phyloP scores from a whole-genome alignment of 2,113 vertebrate genomes.

The Oryzias woworae region DNA sequence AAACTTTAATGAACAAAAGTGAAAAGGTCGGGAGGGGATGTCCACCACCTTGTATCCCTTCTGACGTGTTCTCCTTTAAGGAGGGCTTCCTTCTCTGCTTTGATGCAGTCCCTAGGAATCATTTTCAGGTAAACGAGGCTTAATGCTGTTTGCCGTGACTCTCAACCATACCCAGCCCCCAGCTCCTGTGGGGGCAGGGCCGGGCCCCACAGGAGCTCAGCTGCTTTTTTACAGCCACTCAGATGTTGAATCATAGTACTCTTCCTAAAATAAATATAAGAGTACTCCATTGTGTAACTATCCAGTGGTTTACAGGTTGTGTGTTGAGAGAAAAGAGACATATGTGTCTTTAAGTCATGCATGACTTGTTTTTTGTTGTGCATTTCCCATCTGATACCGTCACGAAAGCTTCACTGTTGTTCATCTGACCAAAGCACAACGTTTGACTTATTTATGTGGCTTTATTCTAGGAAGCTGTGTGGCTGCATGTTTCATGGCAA shows the following conservation, averaged over 20 bases:
- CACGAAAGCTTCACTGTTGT: slow-evolving; percentile 24
- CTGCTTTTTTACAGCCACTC: slow-evolving; percentile 49
- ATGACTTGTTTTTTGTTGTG: slow-evolving; percentile 24
- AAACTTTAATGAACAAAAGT: slow-evolving; percentile 37
- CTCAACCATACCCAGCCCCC: background rate
- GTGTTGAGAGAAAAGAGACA: slow-evolving; percentile 16
- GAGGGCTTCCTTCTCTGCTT: slow-evolving; percentile 20
- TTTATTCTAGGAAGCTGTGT: slow-evolving; percentile 9
- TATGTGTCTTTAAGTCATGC: slow-evolving; percentile 20
- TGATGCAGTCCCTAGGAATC: slow-evolving; percentile 13
- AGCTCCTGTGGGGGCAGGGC: too few species aligned
- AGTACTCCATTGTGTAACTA: slow-evolving; percentile 37
- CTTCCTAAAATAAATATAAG: slow-evolving; percentile 55
- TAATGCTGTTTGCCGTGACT: background rate
- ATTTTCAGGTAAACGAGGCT: slow-evolving; percentile 23
- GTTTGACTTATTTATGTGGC: slow-evolving; percentile 56
- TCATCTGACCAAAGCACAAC: slow-evolving; percentile 18
- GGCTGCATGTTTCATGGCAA: slow-evolving; percentile 13
- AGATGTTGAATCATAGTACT: slow-evolving; percentile 53
- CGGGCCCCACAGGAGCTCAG: slow-evolving; percentile 19
- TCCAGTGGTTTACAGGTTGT: slow-evolving; percentile 10
- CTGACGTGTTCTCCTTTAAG: slow-evolving; percentile 48
- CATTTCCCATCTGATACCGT: slow-evolving; percentile 10
- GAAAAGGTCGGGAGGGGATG: slow-evolving; percentile 38
- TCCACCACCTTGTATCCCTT: slow-evolving; percentile 25